Base-by-base conservation (phyloP, 2,888 invertebrate species). In the Phania funesta region DNA sequence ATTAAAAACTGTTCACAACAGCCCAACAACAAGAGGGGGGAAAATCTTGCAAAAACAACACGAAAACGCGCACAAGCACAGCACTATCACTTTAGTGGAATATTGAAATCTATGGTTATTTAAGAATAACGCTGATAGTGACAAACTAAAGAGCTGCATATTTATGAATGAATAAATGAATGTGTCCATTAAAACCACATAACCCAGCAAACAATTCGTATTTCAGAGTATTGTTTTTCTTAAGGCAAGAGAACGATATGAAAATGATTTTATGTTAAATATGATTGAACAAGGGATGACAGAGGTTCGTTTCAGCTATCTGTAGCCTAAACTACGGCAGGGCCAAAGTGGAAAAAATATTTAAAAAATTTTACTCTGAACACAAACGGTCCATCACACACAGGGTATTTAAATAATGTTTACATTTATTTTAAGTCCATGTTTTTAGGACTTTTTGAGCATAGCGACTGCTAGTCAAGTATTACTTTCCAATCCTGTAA, bases 61-160 rank as follows among this genome's bases (percentile, higher is more conserved):
- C 32, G 24, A 52, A 16, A 44, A 16, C 16, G 3, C 3, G 0
- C 11, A 38, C 11, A 38, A 18, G 2, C 16, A 29, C 52, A 60
- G 20, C 60, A 38, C 62, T 20, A 64, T 18, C 50, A 56, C n/a
- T 73, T 79, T 65, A 73, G 67, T 73, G 71, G 71, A 73, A 79
- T 65, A 79, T 79, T 79, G 50, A 73, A 78, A 73, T 50, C 50
- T 73, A 60, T 79, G 52, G 50, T 58, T 58, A 73, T 73, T 73
- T 67, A 73, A 73, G 71, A 60, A 73, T 73, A 26, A 44, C 56
- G 50, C 78, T 79, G 78, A 73, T 73, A 65, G 78, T 73, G 78
- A 79, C 71, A 79, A 79, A 79, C 73, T 79, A 52, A 79, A 79
- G 35, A 73, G 65, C 32, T 60, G 64, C 70, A n/a, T n/a, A n/a